A percentile compares a stretch with the other conserved stretches of the same genome.
phyloP scores from a whole-genome alignment of 2,797 vertebrate species.

The Ambastaia sidthimunki region DNA sequence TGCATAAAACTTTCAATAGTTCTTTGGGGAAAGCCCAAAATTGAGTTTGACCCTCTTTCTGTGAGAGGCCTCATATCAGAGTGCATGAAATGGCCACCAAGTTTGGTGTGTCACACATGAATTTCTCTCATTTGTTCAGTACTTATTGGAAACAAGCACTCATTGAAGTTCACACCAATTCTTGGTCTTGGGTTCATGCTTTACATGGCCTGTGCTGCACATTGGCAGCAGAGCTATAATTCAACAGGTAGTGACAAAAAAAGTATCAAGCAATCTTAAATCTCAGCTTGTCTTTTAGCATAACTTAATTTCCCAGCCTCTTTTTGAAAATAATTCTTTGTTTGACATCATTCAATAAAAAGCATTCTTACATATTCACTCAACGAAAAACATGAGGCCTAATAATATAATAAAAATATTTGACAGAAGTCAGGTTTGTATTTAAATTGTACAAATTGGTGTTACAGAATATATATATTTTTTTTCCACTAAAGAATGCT shows the following conservation, averaged over 20 bases:
- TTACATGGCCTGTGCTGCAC: slow-evolving; percentile 55
- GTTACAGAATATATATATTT: not conserved
- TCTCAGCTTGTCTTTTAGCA: not conserved
- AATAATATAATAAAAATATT: too few relatives aligned
- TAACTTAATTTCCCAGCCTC: not conserved
- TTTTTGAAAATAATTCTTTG: slow-evolving; percentile 40
- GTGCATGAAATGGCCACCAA: slow-evolving; percentile 53
- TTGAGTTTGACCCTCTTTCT: slow-evolving; percentile 48
- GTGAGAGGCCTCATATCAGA: slow-evolving; percentile 52
- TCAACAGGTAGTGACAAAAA: not conserved
- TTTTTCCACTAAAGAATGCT: not conserved
- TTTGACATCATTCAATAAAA: not conserved
- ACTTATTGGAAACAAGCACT: slow-evolving; percentile 59
- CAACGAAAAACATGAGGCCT: not conserved
- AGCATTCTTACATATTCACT: slow-evolving; percentile 18
- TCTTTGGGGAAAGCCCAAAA: slow-evolving; percentile 17
- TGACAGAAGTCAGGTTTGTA: too few relatives aligned
- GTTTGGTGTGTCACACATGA: slow-evolving; percentile 69
- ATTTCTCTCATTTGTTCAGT: slow-evolving; percentile 74
- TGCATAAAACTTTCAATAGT: slow-evolving; percentile 35
- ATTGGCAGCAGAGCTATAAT: slow-evolving; percentile 45
- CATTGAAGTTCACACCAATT: slow-evolving; percentile 67
- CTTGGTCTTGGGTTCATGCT: slow-evolving; percentile 62
- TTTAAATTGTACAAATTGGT: not conserved
- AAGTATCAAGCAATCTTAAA: not conserved